Percentiles rank a stretch among this genome's conserved stretches.
Conservation (phyloP, 2,797 vertebrate species). For the Alca torda region DNA sequence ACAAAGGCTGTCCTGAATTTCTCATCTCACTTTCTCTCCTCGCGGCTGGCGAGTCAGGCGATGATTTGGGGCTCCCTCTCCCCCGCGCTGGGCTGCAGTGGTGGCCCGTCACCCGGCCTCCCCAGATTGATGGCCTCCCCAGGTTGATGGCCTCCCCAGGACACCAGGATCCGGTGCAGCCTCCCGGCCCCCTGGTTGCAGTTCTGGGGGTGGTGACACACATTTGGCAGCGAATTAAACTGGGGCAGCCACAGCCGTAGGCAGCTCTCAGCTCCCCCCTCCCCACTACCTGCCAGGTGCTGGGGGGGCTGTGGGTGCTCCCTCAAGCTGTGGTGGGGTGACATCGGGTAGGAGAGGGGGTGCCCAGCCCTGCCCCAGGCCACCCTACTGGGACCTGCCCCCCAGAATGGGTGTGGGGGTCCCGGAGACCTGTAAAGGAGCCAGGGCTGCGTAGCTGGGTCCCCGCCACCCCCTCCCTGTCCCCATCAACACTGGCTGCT, state of each 20-base stretch:
- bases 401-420: background rate
- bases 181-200: background rate
- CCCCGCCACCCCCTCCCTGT: background rate
- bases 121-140: background rate
- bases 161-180: accelerated
- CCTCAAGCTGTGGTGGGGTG: background rate
- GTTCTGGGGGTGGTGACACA: slow-evolving; percentile 47
- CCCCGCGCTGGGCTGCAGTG: accelerated
- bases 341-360: background rate
- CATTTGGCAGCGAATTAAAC: slow-evolving; percentile 17
- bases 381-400: background rate
- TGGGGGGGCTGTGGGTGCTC: background rate
- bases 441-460: background rate
- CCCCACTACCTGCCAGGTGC: background rate
- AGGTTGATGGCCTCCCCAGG: background rate
- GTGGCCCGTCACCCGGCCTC: background rate
- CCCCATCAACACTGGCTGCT: background rate
- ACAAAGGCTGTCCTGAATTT: slow-evolving; percentile 58
- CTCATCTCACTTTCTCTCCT: slow-evolving; percentile 23
- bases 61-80: slow-evolving; percentile 14
- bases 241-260: background rate
- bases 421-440: background rate
- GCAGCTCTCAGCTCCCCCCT: background rate
- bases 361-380: accelerated
- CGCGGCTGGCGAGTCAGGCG: background rate